Evolutionary conservation across 1,140 invertebrate genomes (phyloP), one percentile per base, ranked within the genome.

Genomic region (Macrobrachium rosenbergii): DNA sequence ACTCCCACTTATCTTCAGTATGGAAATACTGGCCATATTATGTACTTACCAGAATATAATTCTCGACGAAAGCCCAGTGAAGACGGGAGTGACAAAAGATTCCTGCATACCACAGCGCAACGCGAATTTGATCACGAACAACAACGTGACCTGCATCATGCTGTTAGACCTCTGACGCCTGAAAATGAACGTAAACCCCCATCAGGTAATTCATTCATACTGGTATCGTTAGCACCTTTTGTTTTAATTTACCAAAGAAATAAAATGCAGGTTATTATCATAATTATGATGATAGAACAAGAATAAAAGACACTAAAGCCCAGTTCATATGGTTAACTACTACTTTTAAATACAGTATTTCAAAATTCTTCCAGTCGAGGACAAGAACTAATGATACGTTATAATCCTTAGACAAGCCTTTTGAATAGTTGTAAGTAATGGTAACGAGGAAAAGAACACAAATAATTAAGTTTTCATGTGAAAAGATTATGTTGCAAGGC

Each of bases 31-130:
- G 90, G 90, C 14, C 91, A 91, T 83, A 94, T 96, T 11, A 96
- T 97, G 95, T 97, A 97, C 91, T 92, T 97, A 58, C 96, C 96
- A 0, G 94, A 95, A 76, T 94, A 94, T 78, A 93, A 93, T 88
- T 90, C 92, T 58, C 81, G 90, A 89, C 90, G 91, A 72, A 83
- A 90, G 5, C 89, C 90, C 63, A 91, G 90, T 82, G 90, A 91
- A 37, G 89, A 91, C 83, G 87, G 90, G 67, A 64, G 83, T 45
- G 89, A 81, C 2, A 52, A 37, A 14, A 75, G 45, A 11, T 58
- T 64, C 69, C 14, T 60, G 17, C 75, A 73, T 19, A 62, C 72
- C 37, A n/a, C 75, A 17, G 77, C 62, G 5, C 62, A 78, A 5
- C 52, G 12, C 6, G 52, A 10, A 52, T 52, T 52, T 52, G 52